Evolutionary conservation across 2,113 vertebrate genomes (phyloP), one percentile per base, ranked within the genome.

Genomic region (Nycticebus coucang): DNA sequence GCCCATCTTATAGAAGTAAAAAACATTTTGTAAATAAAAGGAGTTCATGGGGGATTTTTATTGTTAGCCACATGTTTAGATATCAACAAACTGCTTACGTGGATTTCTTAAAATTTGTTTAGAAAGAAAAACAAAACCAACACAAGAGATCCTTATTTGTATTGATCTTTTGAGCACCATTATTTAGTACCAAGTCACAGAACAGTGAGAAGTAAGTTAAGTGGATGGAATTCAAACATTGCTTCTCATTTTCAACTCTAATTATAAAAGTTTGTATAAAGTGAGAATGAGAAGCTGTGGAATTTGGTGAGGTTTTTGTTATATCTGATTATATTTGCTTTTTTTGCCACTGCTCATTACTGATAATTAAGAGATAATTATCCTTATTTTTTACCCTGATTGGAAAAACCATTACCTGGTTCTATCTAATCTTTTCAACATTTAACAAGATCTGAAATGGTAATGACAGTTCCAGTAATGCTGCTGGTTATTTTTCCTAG

Each of bases 51-150:
- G 83, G 8, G 33, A 90, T 64, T 95, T 96, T 97, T 95, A 87
- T 85, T 96, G 94, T 95, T 96, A 91, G 93, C 93, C 89, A 79
- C 11, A 24, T 21, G 89, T 90, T 71, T 86, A 95, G 68, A 35
- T 87, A 14, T 68, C 21, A 71, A 69, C 68, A 74, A 57, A 88
- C 79, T 89, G 75, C 95, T 94, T 95, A 86, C 85, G 10, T 80
- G 83, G 91, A 95, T 93, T 95, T 92, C 72, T 90, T 87, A 74
- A 94, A 79, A 81, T 90, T 80, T 74, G 12, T 62, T 69, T 72
- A 28, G 41, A 14, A 14, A 4, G 15, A 14, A 4, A 12, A 12
- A 26, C 7, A 62, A 64, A 26, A 77, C 87, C 28, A 64, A 19
- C 5, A 19, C 45, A 72, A 24, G 22, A 77, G 28, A 45, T 81